phyloP scores from a whole-genome alignment of 1,140 invertebrate genomes.

The Phthorimaea operculella region DNA sequence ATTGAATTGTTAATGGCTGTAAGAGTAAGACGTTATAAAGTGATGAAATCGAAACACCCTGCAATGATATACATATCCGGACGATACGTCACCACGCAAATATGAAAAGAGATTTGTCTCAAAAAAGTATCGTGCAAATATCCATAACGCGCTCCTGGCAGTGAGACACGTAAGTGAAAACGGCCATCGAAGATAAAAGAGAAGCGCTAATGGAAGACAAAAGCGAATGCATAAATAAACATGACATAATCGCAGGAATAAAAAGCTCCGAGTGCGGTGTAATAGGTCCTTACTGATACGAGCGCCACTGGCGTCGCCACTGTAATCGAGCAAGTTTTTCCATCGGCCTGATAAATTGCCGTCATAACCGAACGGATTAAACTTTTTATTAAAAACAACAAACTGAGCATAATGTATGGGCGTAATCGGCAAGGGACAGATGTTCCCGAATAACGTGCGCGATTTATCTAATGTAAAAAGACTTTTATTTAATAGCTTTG shows the following conservation, averaged over 20 bases:
- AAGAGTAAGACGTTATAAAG: conserved; percentile 43
- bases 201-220: conserved; percentile 55
- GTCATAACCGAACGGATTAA: conserved; percentile 66
- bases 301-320: conserved; percentile 26
- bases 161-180: conserved; percentile 42
- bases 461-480: conserved; percentile 66
- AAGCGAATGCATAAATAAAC: conserved; percentile 58
- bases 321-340: conserved; percentile 64
- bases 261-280: conserved; percentile 32
- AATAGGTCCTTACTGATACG: conserved; percentile 43
- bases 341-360: conserved; percentile 63
- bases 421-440: conserved; percentile 64
- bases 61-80: conserved; percentile 41
- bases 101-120: conserved; percentile 34
- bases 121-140: conserved; percentile 31
- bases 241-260: conserved; percentile 50
- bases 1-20: conserved; percentile 63
- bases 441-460: conserved; percentile 57
- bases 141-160: conserved; percentile 26
- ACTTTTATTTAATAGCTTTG: conserved; percentile 64
- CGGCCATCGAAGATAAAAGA: conserved; percentile 35
- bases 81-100: conserved; percentile 29
- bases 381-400: conserved; percentile 68
- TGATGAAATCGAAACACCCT: conserved; percentile 49
- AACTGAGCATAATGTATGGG: conserved; percentile 64